These are phyloP conservation scores for Morinoia aosen DNA, from an alignment of 2,888 invertebrate genomes.

Conservation along the genomic window DNA sequence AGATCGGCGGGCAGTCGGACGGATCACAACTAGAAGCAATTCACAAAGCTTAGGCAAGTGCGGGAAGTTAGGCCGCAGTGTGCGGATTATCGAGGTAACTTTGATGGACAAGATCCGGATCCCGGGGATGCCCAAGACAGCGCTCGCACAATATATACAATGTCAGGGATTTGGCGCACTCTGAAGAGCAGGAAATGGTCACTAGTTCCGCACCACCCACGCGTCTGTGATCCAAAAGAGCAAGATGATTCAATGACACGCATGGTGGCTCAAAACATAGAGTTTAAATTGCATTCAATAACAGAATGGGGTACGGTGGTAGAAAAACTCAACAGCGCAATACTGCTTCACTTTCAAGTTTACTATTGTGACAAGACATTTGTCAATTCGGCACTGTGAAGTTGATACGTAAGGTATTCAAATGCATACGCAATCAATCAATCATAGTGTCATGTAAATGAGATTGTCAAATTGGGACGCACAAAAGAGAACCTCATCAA, in stretches of 20 bases:
- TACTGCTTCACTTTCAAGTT: too few relatives aligned
- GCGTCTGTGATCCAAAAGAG: not conserved
- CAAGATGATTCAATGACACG: not conserved
- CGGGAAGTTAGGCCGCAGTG: not conserved
- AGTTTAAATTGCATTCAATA: too few relatives aligned
- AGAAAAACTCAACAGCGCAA: too few relatives aligned
- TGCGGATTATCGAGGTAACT: constrained; percentile 6
- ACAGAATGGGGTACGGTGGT: too few relatives aligned
- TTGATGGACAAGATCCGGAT: constrained; percentile 6
- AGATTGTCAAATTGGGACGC: too few relatives aligned
- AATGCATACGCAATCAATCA: too few relatives aligned
- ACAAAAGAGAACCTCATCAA: too few relatives aligned
- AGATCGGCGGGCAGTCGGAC: constrained; percentile 1
- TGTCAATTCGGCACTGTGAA: too few relatives aligned
- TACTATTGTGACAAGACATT: too few relatives aligned
- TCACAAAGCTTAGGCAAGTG: constrained; percentile 1
- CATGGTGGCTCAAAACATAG: too few relatives aligned
- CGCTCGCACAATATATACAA: not conserved
- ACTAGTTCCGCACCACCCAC: not conserved
- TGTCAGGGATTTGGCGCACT: not conserved
- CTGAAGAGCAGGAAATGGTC: not conserved
- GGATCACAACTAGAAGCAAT: not conserved
- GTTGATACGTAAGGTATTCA: too few relatives aligned
- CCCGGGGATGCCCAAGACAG: not conserved
- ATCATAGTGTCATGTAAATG: too few relatives aligned